Base-by-base conservation (phyloP, 2,888 invertebrate species). In the Cataglyphis livida region DNA sequence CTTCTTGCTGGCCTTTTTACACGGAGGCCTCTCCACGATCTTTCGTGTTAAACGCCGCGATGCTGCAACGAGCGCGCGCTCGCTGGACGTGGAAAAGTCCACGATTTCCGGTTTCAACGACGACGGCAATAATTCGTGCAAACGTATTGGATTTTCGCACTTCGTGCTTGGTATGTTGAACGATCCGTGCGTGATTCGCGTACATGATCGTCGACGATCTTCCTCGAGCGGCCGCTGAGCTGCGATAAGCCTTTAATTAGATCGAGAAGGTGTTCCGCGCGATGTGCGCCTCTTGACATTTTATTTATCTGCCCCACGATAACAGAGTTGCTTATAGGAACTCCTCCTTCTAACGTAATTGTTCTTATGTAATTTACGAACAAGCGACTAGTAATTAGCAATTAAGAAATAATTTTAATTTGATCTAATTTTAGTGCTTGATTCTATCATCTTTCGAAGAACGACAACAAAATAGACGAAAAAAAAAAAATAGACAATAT, bases 11-110 rank as follows among this genome's bases (percentile, higher is more conserved):
- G 81, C 83, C 76, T 82, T 87, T 87, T 86, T 82, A 84, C 74
- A 61, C 84, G 70, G 62, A 18, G 78, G 44, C 59, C 70, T 44
- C 78, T 57, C 86, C 76, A 82, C 89, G 89, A 86, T 90, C 87
- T 73, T 87, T 83, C 75, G 85, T 85, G 82, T 86, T 85, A 89
- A 87, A 87, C 85, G 83, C 83, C 85, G 75, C 84, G 68, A 87
- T 85, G 75, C 82, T 83, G 86, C 82, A 84, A 82, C 87, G 54
- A 54, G 21, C 48, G 64, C 59, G 35, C 62, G 74, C 32, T 48
- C 28, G 62, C 21, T 15, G 21, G n/a, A 62, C 54, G 54, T 48
- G 44, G 70, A 79, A 59, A 48, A 79, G 35, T 59, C 44, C 64
- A 35, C 25, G 59, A 70, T 79, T 79, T 79, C 70, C 78, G 78